phyloP scores from a whole-genome alignment of 2,797 vertebrate species.

The Masticophis lateralis region DNA sequence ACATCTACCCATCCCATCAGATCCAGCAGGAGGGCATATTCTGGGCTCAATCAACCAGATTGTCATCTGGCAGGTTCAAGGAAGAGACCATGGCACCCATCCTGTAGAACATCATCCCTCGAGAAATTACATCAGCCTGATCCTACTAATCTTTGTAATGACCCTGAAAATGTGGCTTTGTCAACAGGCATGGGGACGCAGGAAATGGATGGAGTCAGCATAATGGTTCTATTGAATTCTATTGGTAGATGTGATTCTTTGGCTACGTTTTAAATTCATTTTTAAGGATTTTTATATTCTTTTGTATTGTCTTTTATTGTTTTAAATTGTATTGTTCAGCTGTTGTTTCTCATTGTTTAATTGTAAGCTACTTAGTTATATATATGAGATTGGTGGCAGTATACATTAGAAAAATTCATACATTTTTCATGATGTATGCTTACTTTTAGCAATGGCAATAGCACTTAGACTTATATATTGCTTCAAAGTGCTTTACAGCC shows the following conservation, averaged over 20 bases:
- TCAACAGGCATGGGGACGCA: not conserved
- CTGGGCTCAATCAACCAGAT: not conserved
- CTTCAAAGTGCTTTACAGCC: too few relatives aligned
- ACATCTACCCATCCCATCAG: not conserved
- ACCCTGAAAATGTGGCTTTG: not conserved
- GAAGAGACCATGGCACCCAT: not conserved
- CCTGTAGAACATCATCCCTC: not conserved
- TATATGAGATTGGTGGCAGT: not conserved
- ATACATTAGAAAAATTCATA: not conserved
- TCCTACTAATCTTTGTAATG: not conserved
- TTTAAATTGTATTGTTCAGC: not conserved
- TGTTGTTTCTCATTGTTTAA: not conserved
- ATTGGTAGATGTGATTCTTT: not conserved
- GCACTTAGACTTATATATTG: too few relatives aligned
- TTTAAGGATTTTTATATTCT: not conserved
- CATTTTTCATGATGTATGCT: not conserved
- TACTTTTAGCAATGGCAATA: not conserved
- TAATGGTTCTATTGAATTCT: not conserved
- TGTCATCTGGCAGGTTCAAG: not conserved
- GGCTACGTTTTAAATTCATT: not conserved
- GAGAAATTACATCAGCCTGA: not conserved
- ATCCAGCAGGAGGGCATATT: not conserved
- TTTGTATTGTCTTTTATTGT: not conserved
- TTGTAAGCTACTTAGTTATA: not conserved
- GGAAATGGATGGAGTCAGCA: not conserved